A percentile compares a stretch with the other conserved stretches of the same genome.
phyloP scores from a whole-genome alignment of 2,113 vertebrate species.

The Benitochromis conjunctus region DNA sequence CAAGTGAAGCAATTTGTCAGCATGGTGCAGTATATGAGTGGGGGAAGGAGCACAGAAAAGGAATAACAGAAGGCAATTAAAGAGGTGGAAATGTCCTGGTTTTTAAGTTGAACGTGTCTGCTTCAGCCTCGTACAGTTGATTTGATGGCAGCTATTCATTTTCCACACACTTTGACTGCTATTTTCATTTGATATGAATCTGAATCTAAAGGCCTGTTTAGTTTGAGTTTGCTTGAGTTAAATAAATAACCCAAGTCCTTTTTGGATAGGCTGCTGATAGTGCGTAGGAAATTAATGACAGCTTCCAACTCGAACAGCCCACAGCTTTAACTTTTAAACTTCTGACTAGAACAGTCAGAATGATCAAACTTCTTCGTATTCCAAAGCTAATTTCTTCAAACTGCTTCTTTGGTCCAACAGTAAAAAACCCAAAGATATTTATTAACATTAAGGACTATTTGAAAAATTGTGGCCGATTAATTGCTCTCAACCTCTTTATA shows the following conservation, averaged over 20 bases:
- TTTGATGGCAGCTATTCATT: slow-evolving; percentile 16
- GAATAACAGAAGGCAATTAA: not conserved
- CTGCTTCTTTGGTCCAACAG: not conserved
- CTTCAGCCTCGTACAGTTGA: not conserved
- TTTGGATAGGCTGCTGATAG: slow-evolving; percentile 1
- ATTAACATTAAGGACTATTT: not conserved
- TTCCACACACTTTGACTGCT: not conserved
- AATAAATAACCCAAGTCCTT: slow-evolving; percentile 8
- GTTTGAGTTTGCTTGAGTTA: not conserved
- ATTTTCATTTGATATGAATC: slow-evolving; percentile 7
- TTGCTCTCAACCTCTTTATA: not conserved
- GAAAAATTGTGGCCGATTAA: not conserved
- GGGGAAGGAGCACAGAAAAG: not conserved
- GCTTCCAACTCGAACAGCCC: slow-evolving; percentile 11
- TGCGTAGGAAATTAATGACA: slow-evolving; percentile 45
- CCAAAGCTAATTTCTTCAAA: not conserved
- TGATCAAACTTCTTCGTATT: not conserved
- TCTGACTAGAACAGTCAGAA: not conserved
- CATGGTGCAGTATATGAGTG: not conserved
- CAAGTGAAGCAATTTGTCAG: not conserved
- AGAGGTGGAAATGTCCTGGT: not conserved
- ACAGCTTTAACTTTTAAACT: slow-evolving; percentile 29
- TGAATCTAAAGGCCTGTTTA: not conserved
- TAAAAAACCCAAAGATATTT: not conserved
- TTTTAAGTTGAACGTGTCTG: not conserved